Base-by-base conservation (phyloP, 2,797 vertebrate genomes). In the Cyclura pinguis region DNA sequence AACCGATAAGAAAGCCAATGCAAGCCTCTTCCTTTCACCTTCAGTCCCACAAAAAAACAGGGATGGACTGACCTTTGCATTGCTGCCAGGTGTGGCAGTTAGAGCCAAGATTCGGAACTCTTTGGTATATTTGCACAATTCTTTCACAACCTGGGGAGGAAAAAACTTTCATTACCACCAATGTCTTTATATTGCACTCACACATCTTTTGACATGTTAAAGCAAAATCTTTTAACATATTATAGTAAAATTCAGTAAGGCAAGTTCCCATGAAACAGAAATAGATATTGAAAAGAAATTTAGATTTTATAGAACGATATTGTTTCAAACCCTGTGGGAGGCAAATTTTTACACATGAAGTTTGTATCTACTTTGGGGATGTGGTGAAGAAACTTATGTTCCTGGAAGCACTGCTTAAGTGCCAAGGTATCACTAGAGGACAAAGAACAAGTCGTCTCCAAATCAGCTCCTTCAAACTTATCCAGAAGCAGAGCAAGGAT, bases 11-110 rank as follows among this genome's bases (percentile, higher is more conserved):
- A 35, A 81, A 88, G 22, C 1, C 6, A 22, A 16, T 13, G 0
- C 14, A 7, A 0, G 9, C 9, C 76, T 14, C 50, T 0, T 27
- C 24, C 8, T 6, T 0, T 4, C 0, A 0, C 14, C 0, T 29
- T 50, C 32, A 81, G 13, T 59, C 0, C 0, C 10, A 0, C 0
- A 0, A 5, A 0, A 14, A 0, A 1, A n/a, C 0, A 2, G 91
- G 22, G n/a, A n/a, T 1, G 35, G 50, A 89, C 97, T 97, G 92
- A 99, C 99, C 98, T 98, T 99, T 67, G 97, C 88, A 84, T 99
- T 98, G 86, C 98, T 98, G 20, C 99, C 99, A 5, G 99, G 99
- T 1, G 99, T 99, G 74, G 99, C 99, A 92, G 98, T 99, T 0
- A 99, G 98, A 92, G 99, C 99, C 95, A 99, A 94, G 92, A 99